Evolutionary conservation across 2,797 vertebrate genomes (phyloP).

Genomic region (Moxostoma hubbsi): DNA sequence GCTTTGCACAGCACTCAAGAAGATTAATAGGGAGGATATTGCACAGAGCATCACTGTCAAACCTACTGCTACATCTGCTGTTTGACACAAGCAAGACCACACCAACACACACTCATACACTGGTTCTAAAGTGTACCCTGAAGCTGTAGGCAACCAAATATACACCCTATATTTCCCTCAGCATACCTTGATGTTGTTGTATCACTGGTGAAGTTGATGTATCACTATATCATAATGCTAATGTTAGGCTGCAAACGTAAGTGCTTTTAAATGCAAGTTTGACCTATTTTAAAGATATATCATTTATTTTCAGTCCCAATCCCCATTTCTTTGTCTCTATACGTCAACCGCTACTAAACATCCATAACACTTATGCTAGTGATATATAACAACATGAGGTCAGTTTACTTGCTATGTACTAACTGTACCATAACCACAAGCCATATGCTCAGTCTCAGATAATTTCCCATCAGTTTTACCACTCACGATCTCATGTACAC

Average conservation of each 20-base stretch:
- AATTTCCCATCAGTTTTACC: background rate
- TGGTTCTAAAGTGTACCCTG: constrained; percentile 28
- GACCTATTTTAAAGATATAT: background rate
- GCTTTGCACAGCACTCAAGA: constrained; percentile 87
- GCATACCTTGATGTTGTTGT: constrained; percentile 15
- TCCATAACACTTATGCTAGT: background rate
- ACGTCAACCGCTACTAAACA: background rate
- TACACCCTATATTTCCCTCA: constrained; percentile 33
- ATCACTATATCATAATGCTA: constrained; percentile 31
- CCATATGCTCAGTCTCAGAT: constrained; percentile 10
- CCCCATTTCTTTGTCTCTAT: background rate
- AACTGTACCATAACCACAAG: constrained; percentile 20
- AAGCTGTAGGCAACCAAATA: constrained; percentile 37
- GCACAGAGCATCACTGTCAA: constrained; percentile 86
- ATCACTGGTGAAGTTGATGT: constrained; percentile 27
- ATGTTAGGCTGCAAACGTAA: constrained; percentile 29
- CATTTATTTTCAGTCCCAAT: background rate
- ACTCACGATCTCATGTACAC: background rate
- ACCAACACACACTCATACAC: constrained; percentile 16
- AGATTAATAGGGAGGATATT: constrained; percentile 91
- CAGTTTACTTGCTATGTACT: constrained; percentile 12
- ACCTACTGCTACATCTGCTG: constrained; percentile 90
- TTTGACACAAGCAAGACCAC: constrained; percentile 64
- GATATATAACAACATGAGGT: constrained; percentile 8
- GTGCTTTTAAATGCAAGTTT: background rate